phyloP scores from a whole-genome alignment of 2,797 vertebrate genomes.

The Poeciliopsis presidionis region DNA sequence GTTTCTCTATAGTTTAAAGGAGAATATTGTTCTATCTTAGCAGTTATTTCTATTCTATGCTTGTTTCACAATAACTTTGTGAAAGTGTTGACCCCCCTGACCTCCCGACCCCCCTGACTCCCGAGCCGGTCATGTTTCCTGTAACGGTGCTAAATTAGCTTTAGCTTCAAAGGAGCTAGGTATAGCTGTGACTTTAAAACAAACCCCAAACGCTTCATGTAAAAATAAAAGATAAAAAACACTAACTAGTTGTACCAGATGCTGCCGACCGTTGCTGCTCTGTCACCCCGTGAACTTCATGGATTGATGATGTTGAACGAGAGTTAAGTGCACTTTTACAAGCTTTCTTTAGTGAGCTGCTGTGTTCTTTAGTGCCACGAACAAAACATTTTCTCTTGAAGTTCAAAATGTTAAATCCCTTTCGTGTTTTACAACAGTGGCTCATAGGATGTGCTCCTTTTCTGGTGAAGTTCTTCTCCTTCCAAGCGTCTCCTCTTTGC shows the following conservation, averaged over 20 bases:
- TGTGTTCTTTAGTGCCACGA: not conserved
- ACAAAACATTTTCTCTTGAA: not conserved
- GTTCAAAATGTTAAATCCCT: not conserved
- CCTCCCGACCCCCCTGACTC: no score
- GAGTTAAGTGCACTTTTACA: constrained; percentile 14
- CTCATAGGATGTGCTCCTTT: not conserved
- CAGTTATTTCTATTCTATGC: not conserved
- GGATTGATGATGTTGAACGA: constrained; percentile 6
- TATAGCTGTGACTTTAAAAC: not conserved
- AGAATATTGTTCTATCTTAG: not conserved
- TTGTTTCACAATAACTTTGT: not conserved
- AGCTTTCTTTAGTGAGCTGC: not conserved
- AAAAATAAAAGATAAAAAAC: not conserved
- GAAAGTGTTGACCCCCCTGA: not conserved
- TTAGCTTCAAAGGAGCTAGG: no score
- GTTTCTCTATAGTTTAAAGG: constrained; percentile 15
- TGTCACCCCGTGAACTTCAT: not conserved
- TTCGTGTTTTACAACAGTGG: not conserved
- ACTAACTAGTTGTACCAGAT: not conserved
- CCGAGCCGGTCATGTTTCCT: not conserved
- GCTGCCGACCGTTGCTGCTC: not conserved
- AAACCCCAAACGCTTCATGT: not conserved
- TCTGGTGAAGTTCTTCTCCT: not conserved
- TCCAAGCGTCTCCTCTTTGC: not conserved
- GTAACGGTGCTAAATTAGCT: no score